Base-by-base conservation (phyloP, 2,888 invertebrate species). In the Blera fallax region DNA sequence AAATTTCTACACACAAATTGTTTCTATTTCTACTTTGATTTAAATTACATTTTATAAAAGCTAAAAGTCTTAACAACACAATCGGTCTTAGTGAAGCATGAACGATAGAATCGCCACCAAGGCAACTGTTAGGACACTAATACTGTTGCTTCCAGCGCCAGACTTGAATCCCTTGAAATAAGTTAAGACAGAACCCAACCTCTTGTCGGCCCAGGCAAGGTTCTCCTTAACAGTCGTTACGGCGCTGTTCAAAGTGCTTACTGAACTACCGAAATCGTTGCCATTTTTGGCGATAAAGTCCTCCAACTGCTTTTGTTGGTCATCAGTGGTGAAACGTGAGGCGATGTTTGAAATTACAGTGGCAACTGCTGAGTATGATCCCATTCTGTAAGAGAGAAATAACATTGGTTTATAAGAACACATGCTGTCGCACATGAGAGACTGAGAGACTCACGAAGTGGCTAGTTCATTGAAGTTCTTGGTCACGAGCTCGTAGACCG, bases 401-500 rank as follows among this genome's bases (percentile, higher is more conserved):
- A 11, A 1, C 3, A 45, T 24, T 8, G 11, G 18, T 8, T 37
- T 3, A 52, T 5, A 34, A 11, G 5, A 11, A 10, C 4, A 43
- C 10, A 2, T 3, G 27, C 8, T 10, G 32, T 4, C 3, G 3
- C 0, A 1, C n/a, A n/a, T n/a, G n/a, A n/a, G n/a, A n/a, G n/a
- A n/a, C n/a, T n/a, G n/a, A 37, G n/a, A 32, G 37, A 88, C 91
- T 90, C 91, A 92, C 92, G 91, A 88, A 3, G 34, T 21, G 11
- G 88, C 87, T n/a, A 92, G 70, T 0, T 81, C 60, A 0, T 89
- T 88, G 43, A 77, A 60, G 14, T 90, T 87, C 1, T 60, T 50
- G 0, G 89, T 91, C 3, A 95, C 89, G 72, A 93, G 93, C 0
- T 94, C 90, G 62, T 95, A 91, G 0, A 94, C 94, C 0, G 94